These are phyloP conservation scores for Corticium candelabrum DNA, from an alignment of 37 sponge, comb jelly and placozoan species.

Conservation along the genomic window DNA sequence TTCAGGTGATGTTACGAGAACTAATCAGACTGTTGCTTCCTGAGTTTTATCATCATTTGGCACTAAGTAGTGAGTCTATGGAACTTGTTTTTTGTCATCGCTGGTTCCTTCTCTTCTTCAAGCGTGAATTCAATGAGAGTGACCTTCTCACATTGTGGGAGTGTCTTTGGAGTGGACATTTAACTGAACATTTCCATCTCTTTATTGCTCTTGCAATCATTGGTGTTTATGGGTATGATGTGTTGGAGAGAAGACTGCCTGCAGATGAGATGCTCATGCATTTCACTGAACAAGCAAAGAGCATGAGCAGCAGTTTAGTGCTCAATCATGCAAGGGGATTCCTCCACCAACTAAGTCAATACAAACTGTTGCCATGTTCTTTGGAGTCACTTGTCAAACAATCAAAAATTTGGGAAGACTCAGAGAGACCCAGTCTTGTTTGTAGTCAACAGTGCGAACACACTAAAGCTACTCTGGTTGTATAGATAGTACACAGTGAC, in stretches of 20 bases:
- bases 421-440: no score
- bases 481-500: no score
- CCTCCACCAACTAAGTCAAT: constrained; percentile 15
- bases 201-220: constrained; percentile 67
- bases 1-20: constrained; percentile 37
- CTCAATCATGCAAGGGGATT: constrained; percentile 65
- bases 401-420: no score
- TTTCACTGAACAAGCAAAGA: constrained; percentile 41
- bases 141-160: constrained; percentile 66
- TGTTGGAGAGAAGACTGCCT: constrained; percentile 35
- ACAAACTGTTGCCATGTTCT: not conserved
- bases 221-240: constrained; percentile 65
- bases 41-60: constrained; percentile 36
- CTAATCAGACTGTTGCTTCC: constrained; percentile 45
- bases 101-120: constrained; percentile 74
- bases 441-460: no score
- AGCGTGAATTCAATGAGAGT: constrained; percentile 52
- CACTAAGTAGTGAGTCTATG: constrained; percentile 17
- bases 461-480: no score
- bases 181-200: constrained; percentile 48
- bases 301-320: constrained; percentile 53
- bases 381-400: not conserved
- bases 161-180: constrained; percentile 49
- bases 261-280: constrained; percentile 54
- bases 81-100: constrained; percentile 68